Conservation (phyloP, 2,797 vertebrate genomes). For the Acanthiza pusilla region DNA sequence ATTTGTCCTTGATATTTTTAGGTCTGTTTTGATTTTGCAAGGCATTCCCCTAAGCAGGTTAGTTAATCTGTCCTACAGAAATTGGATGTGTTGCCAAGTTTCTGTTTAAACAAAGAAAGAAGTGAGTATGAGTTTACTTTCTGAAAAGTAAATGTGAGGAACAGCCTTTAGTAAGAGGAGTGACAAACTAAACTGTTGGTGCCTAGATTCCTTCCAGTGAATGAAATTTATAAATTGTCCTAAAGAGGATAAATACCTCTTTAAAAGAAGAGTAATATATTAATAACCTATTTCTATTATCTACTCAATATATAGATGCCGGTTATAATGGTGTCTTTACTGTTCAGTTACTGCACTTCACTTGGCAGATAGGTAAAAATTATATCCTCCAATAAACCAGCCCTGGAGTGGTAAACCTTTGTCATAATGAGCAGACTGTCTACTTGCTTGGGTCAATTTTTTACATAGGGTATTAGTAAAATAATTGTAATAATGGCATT, state of each 20-base stretch:
- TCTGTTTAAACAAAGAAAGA: conserved; percentile 63
- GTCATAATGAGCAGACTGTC: conserved; percentile 18
- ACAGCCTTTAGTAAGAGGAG: background rate
- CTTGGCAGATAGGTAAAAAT: background rate
- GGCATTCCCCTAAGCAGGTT: background rate
- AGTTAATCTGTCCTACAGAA: conserved; percentile 58
- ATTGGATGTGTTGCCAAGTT: conserved; percentile 28
- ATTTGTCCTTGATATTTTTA: conserved; percentile 1
- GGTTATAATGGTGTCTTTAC: background rate
- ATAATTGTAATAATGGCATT: background rate
- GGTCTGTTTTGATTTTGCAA: conserved; percentile 31
- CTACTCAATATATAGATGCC: background rate
- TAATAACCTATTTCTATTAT: background rate
- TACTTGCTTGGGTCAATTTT: conserved; percentile 8
- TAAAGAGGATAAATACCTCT: background rate
- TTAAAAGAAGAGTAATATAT: background rate
- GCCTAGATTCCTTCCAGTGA: conserved; percentile 17
- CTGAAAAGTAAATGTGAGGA: conserved; percentile 48
- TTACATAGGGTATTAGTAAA: background rate
- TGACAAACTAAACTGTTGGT: conserved; percentile 21
- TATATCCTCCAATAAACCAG: background rate
- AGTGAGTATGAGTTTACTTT: conserved; percentile 54
- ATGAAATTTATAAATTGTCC: background rate
- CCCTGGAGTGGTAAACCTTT: conserved; percentile 14
- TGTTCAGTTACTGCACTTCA: conserved; percentile 6